These are phyloP conservation scores for Hesperia comma DNA, from an alignment of 2,888 invertebrate genomes.

Conservation along the genomic window DNA sequence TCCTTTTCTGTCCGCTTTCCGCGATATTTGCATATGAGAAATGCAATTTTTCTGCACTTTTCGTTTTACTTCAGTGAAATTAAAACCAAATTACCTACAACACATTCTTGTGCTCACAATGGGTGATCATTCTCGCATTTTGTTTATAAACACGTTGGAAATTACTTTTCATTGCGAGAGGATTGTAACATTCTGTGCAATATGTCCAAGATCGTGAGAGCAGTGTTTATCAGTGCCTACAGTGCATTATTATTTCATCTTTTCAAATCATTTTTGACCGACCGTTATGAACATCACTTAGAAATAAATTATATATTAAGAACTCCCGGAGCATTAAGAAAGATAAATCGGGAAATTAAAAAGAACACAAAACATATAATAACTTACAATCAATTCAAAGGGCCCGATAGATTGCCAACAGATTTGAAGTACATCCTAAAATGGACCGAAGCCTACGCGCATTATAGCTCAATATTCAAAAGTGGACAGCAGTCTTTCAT, in stretches of 20 bases:
- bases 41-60: constrained; percentile 38
- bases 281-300: constrained; percentile 48
- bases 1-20: constrained; percentile 54
- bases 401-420: constrained; percentile 54
- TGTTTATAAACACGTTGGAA: constrained; percentile 25
- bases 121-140: constrained; percentile 8
- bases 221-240: constrained; percentile 54
- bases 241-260: constrained; percentile 53
- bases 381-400: constrained; percentile 46
- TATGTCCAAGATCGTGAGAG: constrained; percentile 62
- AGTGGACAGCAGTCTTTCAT: constrained; percentile 61
- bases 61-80: constrained; percentile 14
- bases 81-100: constrained; percentile 7
- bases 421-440: constrained; percentile 67
- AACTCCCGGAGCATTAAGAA: constrained; percentile 46
- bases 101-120: constrained; percentile 5
- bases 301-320: constrained; percentile 57
- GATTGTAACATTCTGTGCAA: constrained; percentile 12
- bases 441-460: constrained; percentile 56
- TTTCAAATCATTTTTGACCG: constrained; percentile 47
- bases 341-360: constrained; percentile 49
- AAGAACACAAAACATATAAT: constrained; percentile 47
- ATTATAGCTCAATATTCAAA: constrained; percentile 46
- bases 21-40: constrained; percentile 60
- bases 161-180: background rate